A percentile compares a stretch with the other conserved stretches of the same genome.
phyloP scores from a whole-genome alignment of 2,797 vertebrate genomes.

The Crenichthys baileyi region DNA sequence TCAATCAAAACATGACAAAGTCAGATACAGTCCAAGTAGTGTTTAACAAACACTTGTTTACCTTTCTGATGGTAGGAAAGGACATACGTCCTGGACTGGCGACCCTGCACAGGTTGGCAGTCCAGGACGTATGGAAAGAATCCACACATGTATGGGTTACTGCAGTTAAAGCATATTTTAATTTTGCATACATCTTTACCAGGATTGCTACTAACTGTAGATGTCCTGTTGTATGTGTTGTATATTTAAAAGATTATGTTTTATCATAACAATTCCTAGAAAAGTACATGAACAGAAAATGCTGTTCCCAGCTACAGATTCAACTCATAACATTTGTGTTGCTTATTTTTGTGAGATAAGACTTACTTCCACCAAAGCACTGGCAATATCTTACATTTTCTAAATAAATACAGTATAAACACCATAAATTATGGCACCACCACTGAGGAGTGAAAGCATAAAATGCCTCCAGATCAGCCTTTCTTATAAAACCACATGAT shows the following conservation, averaged over 20 bases:
- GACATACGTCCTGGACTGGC: too few relatives aligned
- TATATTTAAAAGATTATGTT: not conserved
- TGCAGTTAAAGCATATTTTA: too few relatives aligned
- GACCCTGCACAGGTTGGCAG: too few relatives aligned
- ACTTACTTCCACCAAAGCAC: not conserved
- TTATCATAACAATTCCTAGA: not conserved
- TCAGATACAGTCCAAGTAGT: too few relatives aligned
- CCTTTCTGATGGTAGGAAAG: not conserved
- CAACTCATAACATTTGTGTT: not conserved
- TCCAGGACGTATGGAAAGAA: too few relatives aligned
- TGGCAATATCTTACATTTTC: not conserved
- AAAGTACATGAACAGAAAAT: not conserved
- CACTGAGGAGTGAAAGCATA: not conserved
- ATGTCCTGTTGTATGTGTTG: not conserved
- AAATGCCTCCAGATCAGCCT: not conserved
- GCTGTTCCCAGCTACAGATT: not conserved
- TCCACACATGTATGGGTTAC: too few relatives aligned
- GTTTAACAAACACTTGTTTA: not conserved
- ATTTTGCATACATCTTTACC: too few relatives aligned
- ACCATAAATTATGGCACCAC: not conserved
- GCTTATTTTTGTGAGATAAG: constrained; percentile 3
- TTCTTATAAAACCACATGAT: not conserved
- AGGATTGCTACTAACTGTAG: not conserved
- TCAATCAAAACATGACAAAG: too few relatives aligned
- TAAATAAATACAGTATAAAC: not conserved